Conservation (phyloP, 2,797 vertebrate genomes). For the Manis crassicaudata region DNA sequence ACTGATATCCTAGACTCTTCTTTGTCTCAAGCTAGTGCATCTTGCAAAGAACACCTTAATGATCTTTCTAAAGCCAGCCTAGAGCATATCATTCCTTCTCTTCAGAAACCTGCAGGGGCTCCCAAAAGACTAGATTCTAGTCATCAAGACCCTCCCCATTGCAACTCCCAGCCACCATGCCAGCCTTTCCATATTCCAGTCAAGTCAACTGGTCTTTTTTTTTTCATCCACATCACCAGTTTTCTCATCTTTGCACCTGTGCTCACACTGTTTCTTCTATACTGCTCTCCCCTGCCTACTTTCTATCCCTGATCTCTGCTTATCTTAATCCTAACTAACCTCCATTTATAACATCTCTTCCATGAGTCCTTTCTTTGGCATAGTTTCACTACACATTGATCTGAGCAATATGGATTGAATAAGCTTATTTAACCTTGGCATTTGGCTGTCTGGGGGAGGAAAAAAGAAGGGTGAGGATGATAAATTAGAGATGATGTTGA, state of each 20-base stretch:
- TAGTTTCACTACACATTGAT: neutral
- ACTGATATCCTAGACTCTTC: neutral
- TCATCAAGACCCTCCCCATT: neutral
- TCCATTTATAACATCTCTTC: neutral
- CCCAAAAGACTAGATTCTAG: neutral
- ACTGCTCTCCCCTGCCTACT: neutral
- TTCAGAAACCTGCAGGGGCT: neutral
- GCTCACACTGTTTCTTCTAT: neutral
- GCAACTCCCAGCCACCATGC: neutral
- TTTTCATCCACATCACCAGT: neutral
- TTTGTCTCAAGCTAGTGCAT: neutral
- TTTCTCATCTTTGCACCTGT: slow-evolving; percentile 10
- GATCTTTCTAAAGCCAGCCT: neutral
- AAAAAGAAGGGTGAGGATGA: neutral
- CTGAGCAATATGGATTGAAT: neutral
- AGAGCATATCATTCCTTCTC: neutral
- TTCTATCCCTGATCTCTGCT: neutral
- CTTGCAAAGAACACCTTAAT: slow-evolving; percentile 18
- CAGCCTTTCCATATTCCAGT: neutral
- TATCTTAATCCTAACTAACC: neutral
- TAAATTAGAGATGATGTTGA: neutral
- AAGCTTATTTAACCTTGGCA: neutral
- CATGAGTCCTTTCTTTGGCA: neutral
- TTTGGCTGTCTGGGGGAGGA: neutral
- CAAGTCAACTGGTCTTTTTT: neutral